These are phyloP conservation scores for Mizuhopecten yessoensis DNA, from an alignment of 1,140 invertebrate genomes.

Conservation along the genomic window DNA sequence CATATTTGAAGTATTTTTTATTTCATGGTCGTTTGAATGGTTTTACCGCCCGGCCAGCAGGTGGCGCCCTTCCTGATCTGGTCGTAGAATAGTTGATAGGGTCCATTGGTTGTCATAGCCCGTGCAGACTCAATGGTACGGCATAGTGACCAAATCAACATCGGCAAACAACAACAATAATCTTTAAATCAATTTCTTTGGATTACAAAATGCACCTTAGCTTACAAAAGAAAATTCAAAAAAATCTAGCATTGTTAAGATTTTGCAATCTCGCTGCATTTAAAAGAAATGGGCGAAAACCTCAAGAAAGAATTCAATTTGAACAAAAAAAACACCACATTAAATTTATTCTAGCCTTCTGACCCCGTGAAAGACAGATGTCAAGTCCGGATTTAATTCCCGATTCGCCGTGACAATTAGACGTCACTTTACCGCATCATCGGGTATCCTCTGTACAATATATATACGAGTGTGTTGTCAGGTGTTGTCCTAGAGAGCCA, in stretches of 20 bases:
- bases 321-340: constrained; percentile 10
- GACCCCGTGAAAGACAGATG: not conserved
- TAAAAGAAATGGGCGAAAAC: not conserved
- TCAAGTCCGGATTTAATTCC: constrained; percentile 16
- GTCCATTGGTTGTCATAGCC: not conserved
- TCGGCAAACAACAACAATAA: no score
- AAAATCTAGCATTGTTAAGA: no score
- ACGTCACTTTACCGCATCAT: not conserved
- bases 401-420: not conserved
- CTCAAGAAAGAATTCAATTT: not conserved
- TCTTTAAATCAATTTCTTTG: not conserved
- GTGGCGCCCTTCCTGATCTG: not conserved
- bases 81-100: constrained; percentile 11
- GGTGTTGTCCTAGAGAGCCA: not conserved
- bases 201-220: not conserved
- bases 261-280: no score
- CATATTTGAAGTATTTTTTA: constrained; percentile 4
- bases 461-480: not conserved
- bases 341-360: constrained; percentile 16
- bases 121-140: not conserved
- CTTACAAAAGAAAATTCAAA: no score
- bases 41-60: not conserved
- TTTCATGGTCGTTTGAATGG: not conserved
- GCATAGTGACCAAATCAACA: not conserved
- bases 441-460: no score